phyloP scores from a whole-genome alignment of 2,888 invertebrate species.

The Cenopis cana region DNA sequence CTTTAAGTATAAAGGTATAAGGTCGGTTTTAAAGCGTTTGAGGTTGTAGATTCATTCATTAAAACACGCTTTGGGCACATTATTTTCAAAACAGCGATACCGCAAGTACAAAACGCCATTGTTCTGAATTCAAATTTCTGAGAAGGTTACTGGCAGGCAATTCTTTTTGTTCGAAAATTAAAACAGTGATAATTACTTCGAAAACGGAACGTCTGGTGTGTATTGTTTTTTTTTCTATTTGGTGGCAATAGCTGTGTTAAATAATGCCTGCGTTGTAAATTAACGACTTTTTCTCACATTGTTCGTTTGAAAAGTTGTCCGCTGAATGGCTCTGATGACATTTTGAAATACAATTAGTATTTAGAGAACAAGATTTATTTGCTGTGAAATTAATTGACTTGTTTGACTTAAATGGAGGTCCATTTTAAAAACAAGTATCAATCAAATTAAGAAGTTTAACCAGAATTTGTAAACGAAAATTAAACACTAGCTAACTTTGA shows the following conservation, averaged over 20 bases:
- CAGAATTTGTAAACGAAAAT: constrained; percentile 7
- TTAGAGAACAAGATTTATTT: constrained; percentile 28
- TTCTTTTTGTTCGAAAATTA: constrained; percentile 54
- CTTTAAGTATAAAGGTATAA: constrained; percentile 6
- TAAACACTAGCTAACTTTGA: background rate
- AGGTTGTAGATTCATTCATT: constrained; percentile 54
- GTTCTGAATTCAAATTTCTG: constrained; percentile 55
- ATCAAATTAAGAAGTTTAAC: constrained; percentile 10
- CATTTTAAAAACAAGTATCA: constrained; percentile 14
- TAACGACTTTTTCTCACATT: constrained; percentile 24
- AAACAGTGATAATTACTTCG: constrained; percentile 63
- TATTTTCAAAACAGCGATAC: constrained; percentile 73
- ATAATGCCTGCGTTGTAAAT: constrained; percentile 35
- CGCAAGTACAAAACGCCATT: constrained; percentile 62
- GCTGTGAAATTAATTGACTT: constrained; percentile 29
- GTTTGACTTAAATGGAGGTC: constrained; percentile 8
- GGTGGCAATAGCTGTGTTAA: constrained; percentile 11
- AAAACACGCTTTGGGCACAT: constrained; percentile 53
- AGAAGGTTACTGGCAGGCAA: constrained; percentile 56
- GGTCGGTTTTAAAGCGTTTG: background rate
- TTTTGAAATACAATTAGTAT: constrained; percentile 29
- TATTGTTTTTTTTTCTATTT: constrained; percentile 17
- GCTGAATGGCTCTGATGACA: constrained; percentile 33
- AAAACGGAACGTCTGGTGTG: constrained; percentile 50
- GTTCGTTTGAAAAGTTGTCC: constrained; percentile 38